Evolutionary conservation across 2,113 vertebrate species (phyloP).

Genomic region (Telmatochromis bifrenatus): DNA sequence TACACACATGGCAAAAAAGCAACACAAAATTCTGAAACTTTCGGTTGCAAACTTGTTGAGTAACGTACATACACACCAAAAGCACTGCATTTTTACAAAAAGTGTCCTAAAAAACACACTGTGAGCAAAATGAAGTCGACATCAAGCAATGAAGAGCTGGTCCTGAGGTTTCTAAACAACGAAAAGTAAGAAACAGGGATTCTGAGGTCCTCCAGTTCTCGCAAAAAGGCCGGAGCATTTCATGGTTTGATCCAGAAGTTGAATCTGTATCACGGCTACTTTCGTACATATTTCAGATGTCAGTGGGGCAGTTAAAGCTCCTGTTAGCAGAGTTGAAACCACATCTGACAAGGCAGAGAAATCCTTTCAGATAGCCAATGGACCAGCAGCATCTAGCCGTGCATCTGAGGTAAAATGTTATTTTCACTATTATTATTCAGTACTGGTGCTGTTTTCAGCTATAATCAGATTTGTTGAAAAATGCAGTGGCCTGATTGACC

Average conservation of each 20-base stretch:
- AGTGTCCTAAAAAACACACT: neutral
- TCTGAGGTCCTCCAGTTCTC: neutral
- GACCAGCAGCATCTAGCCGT: neutral
- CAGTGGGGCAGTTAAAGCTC: neutral
- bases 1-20: neutral
- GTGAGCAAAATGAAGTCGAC: neutral
- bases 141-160: neutral
- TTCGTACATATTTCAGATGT: neutral
- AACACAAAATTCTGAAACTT: neutral
- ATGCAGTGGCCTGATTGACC: neutral
- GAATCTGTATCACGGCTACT: neutral
- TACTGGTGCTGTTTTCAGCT: neutral
- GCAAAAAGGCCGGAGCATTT: neutral
- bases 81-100: neutral
- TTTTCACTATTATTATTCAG: neutral
- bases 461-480: neutral
- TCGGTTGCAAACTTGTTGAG: neutral
- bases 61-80: neutral
- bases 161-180: neutral
- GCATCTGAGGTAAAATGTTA: neutral
- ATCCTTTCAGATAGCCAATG: rapidly evolving
- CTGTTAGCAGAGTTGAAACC: neutral
- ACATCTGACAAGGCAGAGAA: neutral
- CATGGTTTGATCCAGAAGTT: neutral
- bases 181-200: neutral